Base-by-base conservation (phyloP, 2,797 vertebrate species). In the Silurus lanzhouensis region DNA sequence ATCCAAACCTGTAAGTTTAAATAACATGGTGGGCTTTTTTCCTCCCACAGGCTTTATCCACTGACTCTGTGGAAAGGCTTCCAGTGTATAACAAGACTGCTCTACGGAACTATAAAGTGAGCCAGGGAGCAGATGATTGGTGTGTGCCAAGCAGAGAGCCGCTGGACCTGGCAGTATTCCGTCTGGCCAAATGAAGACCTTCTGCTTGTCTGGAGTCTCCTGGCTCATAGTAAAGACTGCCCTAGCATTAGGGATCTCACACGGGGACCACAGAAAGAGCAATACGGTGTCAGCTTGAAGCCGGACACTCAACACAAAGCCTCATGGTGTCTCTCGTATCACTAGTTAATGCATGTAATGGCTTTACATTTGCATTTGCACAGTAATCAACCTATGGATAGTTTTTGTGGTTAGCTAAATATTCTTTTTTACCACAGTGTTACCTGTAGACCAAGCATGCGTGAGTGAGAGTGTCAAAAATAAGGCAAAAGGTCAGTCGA, bases 1-100 rank as follows among this genome's bases (percentile, higher is more conserved):
- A 22, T 8, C n/a, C 22, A 77, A 12, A 19, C 25, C 25, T 46
- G 6, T 13, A 79, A n/a, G 20, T 25, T 15, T 48, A 66, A 80
- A 25, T 66, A 48, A 66, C 2, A 13, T 12, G 4, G 15, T n/a
- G 55, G 27, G 6, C 1, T 2, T 25, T 15, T 27, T 61, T 64
- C 22, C 86, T 19, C 68, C 87, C 80, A 9, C 6, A 99, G 98
- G 98, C 98, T 25, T 93, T 99, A 92, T 98, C 97, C 85, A 97
- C 97, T 0, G 98, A 99, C 92, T 99, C 97, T 0, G 95, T 99
- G 86, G 98, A 99, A 92, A 95, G 97, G 83, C 94, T 99, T 87
- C 98, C 98, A 0, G 98, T 99, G 82, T 99, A 97, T 94, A 99
- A 99, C 95, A 98, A 97, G 92, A 98, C 98, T 0, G 96, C 97